A percentile compares a stretch with the other conserved stretches of the same genome.
Conservation (phyloP, 2,797 vertebrate species). For the Thaleichthys pacificus region DNA sequence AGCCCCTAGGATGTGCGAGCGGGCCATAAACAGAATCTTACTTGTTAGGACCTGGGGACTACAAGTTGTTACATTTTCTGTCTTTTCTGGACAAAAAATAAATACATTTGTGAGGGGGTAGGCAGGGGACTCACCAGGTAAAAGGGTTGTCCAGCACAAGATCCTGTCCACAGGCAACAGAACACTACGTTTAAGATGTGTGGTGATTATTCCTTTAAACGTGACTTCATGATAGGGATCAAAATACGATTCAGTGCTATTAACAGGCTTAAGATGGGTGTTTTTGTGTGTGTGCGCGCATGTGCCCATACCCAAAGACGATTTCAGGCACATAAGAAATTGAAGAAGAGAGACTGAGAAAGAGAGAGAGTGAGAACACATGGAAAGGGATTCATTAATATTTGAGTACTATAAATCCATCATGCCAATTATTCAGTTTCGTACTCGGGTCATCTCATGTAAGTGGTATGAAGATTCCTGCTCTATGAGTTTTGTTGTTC, state of each 20-base stretch:
- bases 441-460: conserved; percentile 2
- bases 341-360: conserved; percentile 18
- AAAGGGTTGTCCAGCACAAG: no score
- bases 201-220: background rate
- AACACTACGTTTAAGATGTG: no score
- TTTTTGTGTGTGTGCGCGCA: background rate
- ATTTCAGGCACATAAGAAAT: background rate
- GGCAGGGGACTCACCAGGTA: no score
- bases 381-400: conserved; percentile 2
- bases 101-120: no score
- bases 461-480: no score
- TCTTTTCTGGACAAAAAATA: no score
- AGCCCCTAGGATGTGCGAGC: no score
- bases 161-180: no score
- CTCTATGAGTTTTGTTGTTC: background rate
- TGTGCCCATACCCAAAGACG: background rate
- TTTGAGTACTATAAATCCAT: conserved; percentile 56
- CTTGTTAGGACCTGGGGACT: no score
- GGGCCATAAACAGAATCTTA: no score
- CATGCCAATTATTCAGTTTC: conserved; percentile 46
- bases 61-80: no score
- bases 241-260: background rate
- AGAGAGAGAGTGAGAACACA: background rate
- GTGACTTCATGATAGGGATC: no score
- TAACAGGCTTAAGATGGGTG: background rate